Base-by-base conservation (phyloP, 2,797 vertebrate species). In the Hirundo rustica region DNA sequence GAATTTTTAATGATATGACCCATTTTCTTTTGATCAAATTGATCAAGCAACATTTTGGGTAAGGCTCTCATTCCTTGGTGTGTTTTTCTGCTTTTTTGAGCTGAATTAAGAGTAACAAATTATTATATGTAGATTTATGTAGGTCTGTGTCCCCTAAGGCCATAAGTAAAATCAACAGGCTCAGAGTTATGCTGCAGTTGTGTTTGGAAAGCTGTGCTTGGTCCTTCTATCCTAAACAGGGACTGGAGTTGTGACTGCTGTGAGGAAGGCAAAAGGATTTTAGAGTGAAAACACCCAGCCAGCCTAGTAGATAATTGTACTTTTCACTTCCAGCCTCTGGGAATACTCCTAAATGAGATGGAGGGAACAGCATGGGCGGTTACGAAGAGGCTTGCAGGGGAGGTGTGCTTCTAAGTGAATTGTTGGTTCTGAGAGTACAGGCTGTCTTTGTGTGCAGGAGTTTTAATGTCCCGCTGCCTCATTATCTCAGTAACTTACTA, bases 401-500 rank as follows among this genome's bases (percentile, higher is more conserved):
- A 44, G 61, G 50, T 50, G 77, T 11, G 62, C 42, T 84, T 76
- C 11, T 2, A 16, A 50, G 72, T 27, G 70, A 79, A 72, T 73
- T 57, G 77, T 44, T 79, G 74, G 10, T 54, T 84, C 55, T 73
- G 88, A 72, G 72, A 88, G 36, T 66, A 48, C 5, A 2, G 80
- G 29, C 92, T 92, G 36, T 11, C 71, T 91, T 79, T 83, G 60
- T 57, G 9, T 9, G 48, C 74, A 60, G 58, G 54, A 78, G 48
- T 27, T 92, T 93, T 95, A 88, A 88, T 58, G 77, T 90, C 83
- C 84, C 54, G 67, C 93, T 85, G 81, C 80, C 91, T 95, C 88
- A 61, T 95, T 96, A 93, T 95, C 81, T 85, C 68, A 0, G 84
- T 83, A 95, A 97, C 65, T 93, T 91, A 88, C 79, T 93, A 77